phyloP scores from a whole-genome alignment of 2,888 invertebrate species.

The Eucriotettix oculatus region DNA sequence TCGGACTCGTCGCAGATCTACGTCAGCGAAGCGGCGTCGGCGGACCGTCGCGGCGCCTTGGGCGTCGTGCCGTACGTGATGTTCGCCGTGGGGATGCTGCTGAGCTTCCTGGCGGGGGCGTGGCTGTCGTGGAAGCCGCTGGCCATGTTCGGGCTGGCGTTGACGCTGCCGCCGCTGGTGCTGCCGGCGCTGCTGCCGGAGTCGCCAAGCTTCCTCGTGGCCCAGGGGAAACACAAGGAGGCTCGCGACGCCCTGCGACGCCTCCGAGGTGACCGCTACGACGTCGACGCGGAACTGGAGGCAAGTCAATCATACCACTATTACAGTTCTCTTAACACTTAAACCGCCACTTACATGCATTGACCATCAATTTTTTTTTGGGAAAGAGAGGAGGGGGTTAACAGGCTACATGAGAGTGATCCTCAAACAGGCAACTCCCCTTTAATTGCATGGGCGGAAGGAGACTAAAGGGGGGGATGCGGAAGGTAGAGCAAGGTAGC shows the following conservation, averaged over 20 bases:
- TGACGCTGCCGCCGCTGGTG: constrained; percentile 11
- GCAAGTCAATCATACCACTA: constrained; percentile 2
- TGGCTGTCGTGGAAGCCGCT: constrained; percentile 11
- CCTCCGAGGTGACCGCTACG: constrained; percentile 10
- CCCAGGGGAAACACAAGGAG: constrained; percentile 4
- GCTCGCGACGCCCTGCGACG: constrained; percentile 8
- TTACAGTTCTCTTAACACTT: no score
- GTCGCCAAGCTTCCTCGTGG: constrained; percentile 10
- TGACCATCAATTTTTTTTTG: no score
- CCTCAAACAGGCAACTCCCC: no score
- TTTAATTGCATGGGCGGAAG: no score
- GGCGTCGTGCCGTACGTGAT: constrained; percentile 13
- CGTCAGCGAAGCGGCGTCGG: constrained; percentile 10
- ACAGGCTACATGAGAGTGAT: no score
- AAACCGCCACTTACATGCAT: no score
- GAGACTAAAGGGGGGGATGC: no score
- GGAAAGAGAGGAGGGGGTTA: no score
- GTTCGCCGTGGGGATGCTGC: constrained; percentile 12
- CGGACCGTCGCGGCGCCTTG: constrained; percentile 11
- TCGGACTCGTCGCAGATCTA: constrained; percentile 11
- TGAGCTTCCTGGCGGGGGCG: constrained; percentile 10
- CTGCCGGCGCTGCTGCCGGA: constrained; percentile 11
- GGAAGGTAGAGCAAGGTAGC: no score
- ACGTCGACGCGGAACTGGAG: constrained; percentile 10
- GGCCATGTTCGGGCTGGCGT: constrained; percentile 10